phyloP scores from a whole-genome alignment of 2,113 vertebrate species.

The Melanocharis versteri region DNA sequence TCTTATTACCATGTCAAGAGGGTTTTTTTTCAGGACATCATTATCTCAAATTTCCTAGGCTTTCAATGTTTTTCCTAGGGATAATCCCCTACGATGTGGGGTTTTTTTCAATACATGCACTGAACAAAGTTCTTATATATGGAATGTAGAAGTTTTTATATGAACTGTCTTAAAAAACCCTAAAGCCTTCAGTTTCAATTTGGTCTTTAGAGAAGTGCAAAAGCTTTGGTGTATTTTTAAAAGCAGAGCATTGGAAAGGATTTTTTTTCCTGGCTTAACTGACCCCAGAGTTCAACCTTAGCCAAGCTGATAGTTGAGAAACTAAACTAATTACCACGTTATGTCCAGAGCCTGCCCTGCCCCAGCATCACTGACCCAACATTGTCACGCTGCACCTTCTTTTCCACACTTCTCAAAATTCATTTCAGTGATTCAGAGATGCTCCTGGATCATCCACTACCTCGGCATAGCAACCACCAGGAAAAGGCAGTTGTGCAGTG shows the following conservation, averaged over 20 bases:
- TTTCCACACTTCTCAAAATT: background rate
- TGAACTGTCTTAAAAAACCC: background rate
- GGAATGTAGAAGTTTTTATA: background rate
- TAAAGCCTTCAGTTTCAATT: background rate
- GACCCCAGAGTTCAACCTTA: background rate
- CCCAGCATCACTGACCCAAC: background rate
- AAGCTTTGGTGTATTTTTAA: background rate
- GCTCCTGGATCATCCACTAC: background rate
- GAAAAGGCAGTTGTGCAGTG: background rate
- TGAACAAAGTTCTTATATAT: background rate
- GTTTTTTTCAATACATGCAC: background rate
- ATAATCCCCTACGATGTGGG: background rate
- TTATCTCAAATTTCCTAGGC: background rate
- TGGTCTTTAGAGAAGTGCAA: background rate
- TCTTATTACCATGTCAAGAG: background rate
- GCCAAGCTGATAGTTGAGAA: conserved; percentile 19
- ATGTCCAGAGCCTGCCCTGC: background rate
- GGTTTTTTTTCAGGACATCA: background rate
- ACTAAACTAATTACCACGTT: background rate
- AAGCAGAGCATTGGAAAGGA: background rate
- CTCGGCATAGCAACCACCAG: background rate
- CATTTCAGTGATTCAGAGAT: background rate
- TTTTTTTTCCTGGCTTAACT: background rate
- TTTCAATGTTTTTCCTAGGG: background rate
- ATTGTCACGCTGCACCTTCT: background rate